Base-by-base conservation (phyloP, 2,797 vertebrate genomes). In the Acrossocheilus wenchowensis region DNA sequence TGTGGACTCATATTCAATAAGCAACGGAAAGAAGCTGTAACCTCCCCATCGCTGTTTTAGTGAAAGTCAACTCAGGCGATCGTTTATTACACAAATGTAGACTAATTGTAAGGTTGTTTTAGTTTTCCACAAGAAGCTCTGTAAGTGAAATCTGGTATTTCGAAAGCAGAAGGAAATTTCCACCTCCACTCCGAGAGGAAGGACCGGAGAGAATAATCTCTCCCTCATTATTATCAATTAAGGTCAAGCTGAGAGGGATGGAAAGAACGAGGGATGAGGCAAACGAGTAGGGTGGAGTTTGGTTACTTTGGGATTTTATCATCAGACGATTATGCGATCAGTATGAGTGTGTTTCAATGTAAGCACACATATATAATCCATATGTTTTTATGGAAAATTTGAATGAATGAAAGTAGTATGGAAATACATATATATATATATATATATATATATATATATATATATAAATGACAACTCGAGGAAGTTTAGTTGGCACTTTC, bases 151-250 rank as follows among this genome's bases (percentile, higher is more conserved):
- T 66, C 30, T 26, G 19, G 21, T 19, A 10, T 62, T 80, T 80
- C 19, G 3, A 54, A 62, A 48, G 52, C 66, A 81, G 52, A 73
- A 19, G 21, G 14, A 79, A 26, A 73, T 73, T 81, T 86, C 84
- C 66, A 73, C 54, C 85, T 79, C 69, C 82, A 36, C 81, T 50
- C 52, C 19, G 86, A 86, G 87, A 92, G 72, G 60, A 75, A 30
- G 52, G 60, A 78, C 89, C 89, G 90, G 86, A 90, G 86, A 88
- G 89, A 89, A 84, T 90, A 89, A 91, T 91, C 91, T 91, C 87
- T 77, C 85, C 88, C 94, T 95, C 93, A 94, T 95, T 95, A 95
- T 83, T 93, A 91, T 92, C 94, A 95, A 95, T 95, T 94, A 94
- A 92, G 93, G 93, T 95, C 94, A 95, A 93, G 92, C 69, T 15